Evolutionary conservation across 2,113 vertebrate genomes (phyloP), one percentile per base, ranked within the genome.

Genomic region (Sitta europaea): DNA sequence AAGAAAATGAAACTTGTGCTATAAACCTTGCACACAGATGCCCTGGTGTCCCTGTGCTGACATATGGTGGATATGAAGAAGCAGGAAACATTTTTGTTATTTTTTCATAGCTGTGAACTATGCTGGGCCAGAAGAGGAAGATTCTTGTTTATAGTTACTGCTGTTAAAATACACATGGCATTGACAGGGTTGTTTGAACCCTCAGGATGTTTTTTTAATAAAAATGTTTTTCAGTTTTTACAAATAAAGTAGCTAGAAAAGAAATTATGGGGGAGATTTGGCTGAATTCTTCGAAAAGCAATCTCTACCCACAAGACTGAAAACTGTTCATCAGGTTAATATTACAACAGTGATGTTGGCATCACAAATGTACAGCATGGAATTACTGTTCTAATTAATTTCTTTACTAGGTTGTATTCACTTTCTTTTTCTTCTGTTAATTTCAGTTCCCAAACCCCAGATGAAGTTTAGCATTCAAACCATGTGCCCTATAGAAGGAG

Each of bases 401-500:
- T 61, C 14, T 75, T n/a, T 40, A 14, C 40, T 14, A 4, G 3
- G 11, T 4, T 16, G 11, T n/a, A 48, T 23, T 89, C 3, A 58
- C 21, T 65, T 14, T 31, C 15, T n/a, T 47, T 21, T 29, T 1
- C 27, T 77, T 47, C 51, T 79, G 68, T 93, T 53, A 7, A 79
- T 97, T 98, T 61, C 98, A 99, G 99, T 99, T 94, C 98, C 98
- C 6, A 99, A 99, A 95, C 98, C 99, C 29, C 98, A 99, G 96
- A 99, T 99, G 99, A 99, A 99, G 97, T 99, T 99, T 70, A 99
- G 98, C 35, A 73, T 99, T 66, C 99, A 98, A 91, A 99, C 98
- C 11, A 99, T 99, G 99, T 99, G 99, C 87, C 98, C 99, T 18
- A 98, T 99, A 3, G 99, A 99, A 97, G 99, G 99, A 4, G 99